Conservation (phyloP, 2,888 invertebrate genomes). For the Cartodere bifasciata region DNA sequence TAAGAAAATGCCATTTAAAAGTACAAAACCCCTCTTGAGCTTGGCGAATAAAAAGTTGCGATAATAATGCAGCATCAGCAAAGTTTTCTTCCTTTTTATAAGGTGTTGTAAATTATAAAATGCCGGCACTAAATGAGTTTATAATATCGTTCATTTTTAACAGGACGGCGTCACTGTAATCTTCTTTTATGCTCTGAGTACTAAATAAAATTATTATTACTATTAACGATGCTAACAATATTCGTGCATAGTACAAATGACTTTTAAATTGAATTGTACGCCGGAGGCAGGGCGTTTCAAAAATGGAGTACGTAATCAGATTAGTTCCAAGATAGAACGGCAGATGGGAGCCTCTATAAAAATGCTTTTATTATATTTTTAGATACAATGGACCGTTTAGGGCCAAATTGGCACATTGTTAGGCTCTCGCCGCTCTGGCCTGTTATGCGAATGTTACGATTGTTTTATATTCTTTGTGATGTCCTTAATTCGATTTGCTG, state of each 20-base stretch:
- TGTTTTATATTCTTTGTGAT: constrained; percentile 27
- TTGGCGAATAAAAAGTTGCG: no score
- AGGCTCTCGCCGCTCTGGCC: constrained; percentile 17
- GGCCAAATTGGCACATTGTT: constrained; percentile 33
- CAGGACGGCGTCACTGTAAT: constrained; percentile 23
- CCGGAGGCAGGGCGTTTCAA: constrained; percentile 37
- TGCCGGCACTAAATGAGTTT: constrained; percentile 25
- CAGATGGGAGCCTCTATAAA: constrained; percentile 36
- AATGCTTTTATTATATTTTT: constrained; percentile 33
- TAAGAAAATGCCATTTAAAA: no score
- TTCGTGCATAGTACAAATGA: constrained; percentile 46
- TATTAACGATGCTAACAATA: constrained; percentile 37
- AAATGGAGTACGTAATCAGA: constrained; percentile 54
- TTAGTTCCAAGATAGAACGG: constrained; percentile 42
- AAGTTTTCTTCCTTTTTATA: constrained; percentile 19
- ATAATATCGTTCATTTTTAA: constrained; percentile 26
- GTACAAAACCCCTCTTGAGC: no score
- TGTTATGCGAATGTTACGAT: constrained; percentile 19
- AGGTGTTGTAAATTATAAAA: constrained; percentile 29
- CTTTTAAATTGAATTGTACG: constrained; percentile 53
- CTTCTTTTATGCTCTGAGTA: constrained; percentile 29
- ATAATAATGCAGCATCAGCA: no score
- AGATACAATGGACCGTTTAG: constrained; percentile 31
- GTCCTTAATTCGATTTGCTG: constrained; percentile 24
- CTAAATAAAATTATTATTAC: constrained; percentile 37